A percentile compares a stretch with the other conserved stretches of the same genome.
Conservation (phyloP, 2,888 invertebrate genomes). For the Bembecia ichneumoniformis region DNA sequence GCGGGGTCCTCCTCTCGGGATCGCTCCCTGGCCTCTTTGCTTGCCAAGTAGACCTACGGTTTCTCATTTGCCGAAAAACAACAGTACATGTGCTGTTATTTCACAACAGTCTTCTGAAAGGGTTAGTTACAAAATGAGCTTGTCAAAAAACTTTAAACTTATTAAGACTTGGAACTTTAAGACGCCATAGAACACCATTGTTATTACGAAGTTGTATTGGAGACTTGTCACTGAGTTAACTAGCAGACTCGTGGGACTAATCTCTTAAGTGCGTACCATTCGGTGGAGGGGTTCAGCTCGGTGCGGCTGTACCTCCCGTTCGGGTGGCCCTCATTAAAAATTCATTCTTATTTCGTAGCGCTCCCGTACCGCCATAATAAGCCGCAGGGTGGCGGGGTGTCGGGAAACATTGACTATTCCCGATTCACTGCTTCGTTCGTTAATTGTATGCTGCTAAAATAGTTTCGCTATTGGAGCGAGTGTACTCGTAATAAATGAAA, state of each 20-base stretch:
- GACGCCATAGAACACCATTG: no score
- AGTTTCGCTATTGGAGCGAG: no score
- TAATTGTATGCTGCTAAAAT: background rate
- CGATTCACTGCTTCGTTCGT: conserved; percentile 28
- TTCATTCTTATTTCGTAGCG: conserved; percentile 69
- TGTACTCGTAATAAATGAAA: no score
- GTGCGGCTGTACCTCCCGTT: conserved; percentile 11
- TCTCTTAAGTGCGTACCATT: conserved; percentile 67
- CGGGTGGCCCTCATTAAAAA: conserved; percentile 61
- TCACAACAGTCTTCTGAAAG: no score
- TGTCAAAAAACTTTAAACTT: no score
- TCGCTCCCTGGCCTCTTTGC: no score
- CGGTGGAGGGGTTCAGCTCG: conserved; percentile 21
- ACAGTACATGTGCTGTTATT: no score
- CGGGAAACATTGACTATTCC: conserved; percentile 2
- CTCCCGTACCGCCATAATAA: conserved; percentile 49
- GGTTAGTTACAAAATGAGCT: no score
- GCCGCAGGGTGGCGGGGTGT: conserved; percentile 38
- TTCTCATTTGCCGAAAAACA: no score
- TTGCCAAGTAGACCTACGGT: no score
- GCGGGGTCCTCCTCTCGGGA: no score
- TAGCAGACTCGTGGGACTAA: conserved; percentile 62
- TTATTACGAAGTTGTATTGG: conserved; percentile 10
- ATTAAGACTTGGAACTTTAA: no score
- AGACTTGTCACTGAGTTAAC: conserved; percentile 38